These are phyloP conservation scores for Euleptes europaea DNA, from an alignment of 2,113 vertebrate species.

Conservation along the genomic window DNA sequence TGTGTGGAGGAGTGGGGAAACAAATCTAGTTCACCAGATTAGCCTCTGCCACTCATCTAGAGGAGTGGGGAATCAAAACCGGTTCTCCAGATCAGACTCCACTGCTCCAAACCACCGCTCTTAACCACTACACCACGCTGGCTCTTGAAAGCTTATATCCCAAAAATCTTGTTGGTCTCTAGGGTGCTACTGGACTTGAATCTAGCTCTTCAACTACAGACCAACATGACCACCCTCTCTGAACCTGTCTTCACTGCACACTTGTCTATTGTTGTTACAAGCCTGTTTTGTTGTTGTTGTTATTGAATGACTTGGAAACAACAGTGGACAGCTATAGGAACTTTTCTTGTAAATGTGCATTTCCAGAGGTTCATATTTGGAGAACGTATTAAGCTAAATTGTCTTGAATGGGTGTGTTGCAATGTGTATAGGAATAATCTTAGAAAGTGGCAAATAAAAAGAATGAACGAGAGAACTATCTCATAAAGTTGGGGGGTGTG, in stretches of 20 bases:
- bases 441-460: neutral
- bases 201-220: too few species aligned
- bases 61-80: too few species aligned
- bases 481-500: neutral
- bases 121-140: too few species aligned
- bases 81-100: too few species aligned
- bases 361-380: neutral
- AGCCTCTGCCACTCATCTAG: too few species aligned
- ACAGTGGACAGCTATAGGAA: neutral
- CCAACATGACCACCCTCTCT: too few species aligned
- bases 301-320: neutral
- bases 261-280: neutral
- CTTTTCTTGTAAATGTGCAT: slow-evolving; percentile 10
- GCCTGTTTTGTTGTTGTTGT: slow-evolving; percentile 15
- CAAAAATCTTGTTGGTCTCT: too few species aligned
- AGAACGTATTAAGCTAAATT: neutral
- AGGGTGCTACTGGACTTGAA: too few species aligned
- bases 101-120: too few species aligned
- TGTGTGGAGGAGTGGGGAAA: too few species aligned
- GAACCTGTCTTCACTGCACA: neutral
- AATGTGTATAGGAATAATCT: fast-evolving
- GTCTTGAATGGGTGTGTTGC: neutral
- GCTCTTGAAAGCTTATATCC: too few species aligned
- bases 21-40: too few species aligned
- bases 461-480: neutral